These are phyloP conservation scores for Lanius ludovicianus DNA, from an alignment of 2,113 vertebrate species.

Conservation along the genomic window DNA sequence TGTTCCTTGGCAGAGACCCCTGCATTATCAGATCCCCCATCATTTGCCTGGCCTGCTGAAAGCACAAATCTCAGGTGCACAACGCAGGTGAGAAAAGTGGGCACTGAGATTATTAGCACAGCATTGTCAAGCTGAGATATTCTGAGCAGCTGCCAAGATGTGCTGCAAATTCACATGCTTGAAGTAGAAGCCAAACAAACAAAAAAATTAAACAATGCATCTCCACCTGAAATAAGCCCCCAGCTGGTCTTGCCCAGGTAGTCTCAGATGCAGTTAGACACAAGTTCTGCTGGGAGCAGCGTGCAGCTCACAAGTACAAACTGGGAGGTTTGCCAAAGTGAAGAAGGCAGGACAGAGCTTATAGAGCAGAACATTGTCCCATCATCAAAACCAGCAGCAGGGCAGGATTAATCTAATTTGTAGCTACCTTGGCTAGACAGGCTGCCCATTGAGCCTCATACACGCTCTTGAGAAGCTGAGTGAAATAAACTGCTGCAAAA, in stretches of 20 bases:
- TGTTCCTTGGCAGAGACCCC: neutral
- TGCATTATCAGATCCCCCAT: neutral
- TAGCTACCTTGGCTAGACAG: neutral
- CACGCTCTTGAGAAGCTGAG: accelerated
- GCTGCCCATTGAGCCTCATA: neutral
- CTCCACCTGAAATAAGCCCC: neutral
- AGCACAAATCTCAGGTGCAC: neutral
- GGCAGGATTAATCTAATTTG: neutral
- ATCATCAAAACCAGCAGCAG: neutral
- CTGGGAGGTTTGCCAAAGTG: neutral
- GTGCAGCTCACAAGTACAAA: neutral
- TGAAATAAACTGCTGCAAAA: neutral
- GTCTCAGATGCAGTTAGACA: accelerated
- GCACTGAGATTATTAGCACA: neutral
- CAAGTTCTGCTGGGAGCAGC: neutral
- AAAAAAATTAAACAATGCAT: neutral
- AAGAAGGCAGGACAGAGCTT: neutral
- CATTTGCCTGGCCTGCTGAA: neutral
- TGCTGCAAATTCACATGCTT: neutral
- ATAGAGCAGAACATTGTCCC: neutral
- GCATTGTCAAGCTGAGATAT: neutral
- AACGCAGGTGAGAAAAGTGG: neutral
- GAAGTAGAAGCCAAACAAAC: neutral
- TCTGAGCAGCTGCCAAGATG: accelerated
- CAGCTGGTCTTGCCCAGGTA: neutral